Base-by-base conservation (phyloP, 1,140 invertebrate species). In the Calliopsis andreniformis region DNA sequence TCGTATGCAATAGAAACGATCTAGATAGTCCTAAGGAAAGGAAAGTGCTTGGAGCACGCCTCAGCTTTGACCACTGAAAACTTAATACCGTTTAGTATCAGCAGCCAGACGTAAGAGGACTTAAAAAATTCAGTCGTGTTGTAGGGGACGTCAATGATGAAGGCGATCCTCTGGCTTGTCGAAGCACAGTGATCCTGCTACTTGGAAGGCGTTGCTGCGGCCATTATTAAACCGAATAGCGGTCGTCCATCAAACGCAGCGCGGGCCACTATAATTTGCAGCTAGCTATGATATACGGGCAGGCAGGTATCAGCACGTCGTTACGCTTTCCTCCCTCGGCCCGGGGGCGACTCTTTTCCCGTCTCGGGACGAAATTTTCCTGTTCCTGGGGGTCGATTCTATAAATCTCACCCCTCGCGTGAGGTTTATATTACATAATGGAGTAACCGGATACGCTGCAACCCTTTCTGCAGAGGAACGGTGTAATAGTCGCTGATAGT, bases 141-240 rank as follows among this genome's bases (percentile, higher is more conserved):
- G 35, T 20, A 12, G n/a, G 32, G 45, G 35, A 51, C 35, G 14
- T 10, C 53, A 42, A 66, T 42, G 76, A 78, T 75, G 79, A 76
- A 53, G 72, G 30, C 25, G 25, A 20, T 25, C 62, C 70, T 75
- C 59, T 83, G 79, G 83, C 79, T 82, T 80, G 62, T 55, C 69
- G 39, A 68, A 83, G 71, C 83, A 84, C 56, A 71, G 67, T 80
- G 75, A 83, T 83, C 76, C 68, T 42, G 61, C 69, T 75, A 69
- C 68, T 79, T 28, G 76, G 61, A 76, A 82, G 80, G 81, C 81
- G 80, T 82, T 79, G 35, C 70, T 25, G 20, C 12, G 67, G 71
- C 82, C 62, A 76, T 84, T 84, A 83, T 83, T 76, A 83, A 79
- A 64, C 67, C 45, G 76, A 79, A 82, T 83, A 58, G 68, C 76